Evolutionary conservation across 2,797 vertebrate species (phyloP).

Genomic region (Pteropus rufus): DNA sequence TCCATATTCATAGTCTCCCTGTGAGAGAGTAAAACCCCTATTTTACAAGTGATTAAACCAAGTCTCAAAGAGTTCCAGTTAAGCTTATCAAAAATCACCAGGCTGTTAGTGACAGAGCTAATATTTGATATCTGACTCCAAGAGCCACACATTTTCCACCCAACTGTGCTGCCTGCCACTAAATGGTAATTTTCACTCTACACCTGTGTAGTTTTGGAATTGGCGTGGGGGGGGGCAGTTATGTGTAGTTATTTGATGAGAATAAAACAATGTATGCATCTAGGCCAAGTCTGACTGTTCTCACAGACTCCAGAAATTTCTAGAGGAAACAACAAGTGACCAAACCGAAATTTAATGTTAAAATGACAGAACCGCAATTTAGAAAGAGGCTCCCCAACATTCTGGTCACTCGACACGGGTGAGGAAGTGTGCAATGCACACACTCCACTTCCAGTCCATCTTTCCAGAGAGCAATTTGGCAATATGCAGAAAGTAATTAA

Average conservation of each 20-base stretch:
- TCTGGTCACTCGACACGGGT: neutral
- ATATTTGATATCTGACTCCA: neutral
- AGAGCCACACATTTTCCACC: neutral
- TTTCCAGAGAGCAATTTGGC: neutral
- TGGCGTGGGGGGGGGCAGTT: neutral
- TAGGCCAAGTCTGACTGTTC: neutral
- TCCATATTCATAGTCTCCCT: neutral
- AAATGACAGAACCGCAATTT: neutral
- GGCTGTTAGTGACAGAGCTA: neutral
- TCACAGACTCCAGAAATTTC: constrained; percentile 14
- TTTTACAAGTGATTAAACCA: neutral
- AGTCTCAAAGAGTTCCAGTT: constrained; percentile 1
- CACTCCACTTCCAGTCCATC: neutral
- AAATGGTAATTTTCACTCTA: neutral
- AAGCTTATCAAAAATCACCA: constrained; percentile 19
- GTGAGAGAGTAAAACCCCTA: neutral
- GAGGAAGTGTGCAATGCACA: neutral
- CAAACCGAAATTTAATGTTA: constrained; percentile 21
- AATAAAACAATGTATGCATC: neutral
- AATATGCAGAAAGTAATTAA: neutral
- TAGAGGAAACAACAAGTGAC: constrained; percentile 30
- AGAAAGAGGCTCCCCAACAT: neutral
- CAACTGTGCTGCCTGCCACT: neutral
- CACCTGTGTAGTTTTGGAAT: neutral
- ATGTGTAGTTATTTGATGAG: neutral